These are phyloP conservation scores for Mormoops blainvillei DNA, from an alignment of 2,113 vertebrate species.

Conservation along the genomic window DNA sequence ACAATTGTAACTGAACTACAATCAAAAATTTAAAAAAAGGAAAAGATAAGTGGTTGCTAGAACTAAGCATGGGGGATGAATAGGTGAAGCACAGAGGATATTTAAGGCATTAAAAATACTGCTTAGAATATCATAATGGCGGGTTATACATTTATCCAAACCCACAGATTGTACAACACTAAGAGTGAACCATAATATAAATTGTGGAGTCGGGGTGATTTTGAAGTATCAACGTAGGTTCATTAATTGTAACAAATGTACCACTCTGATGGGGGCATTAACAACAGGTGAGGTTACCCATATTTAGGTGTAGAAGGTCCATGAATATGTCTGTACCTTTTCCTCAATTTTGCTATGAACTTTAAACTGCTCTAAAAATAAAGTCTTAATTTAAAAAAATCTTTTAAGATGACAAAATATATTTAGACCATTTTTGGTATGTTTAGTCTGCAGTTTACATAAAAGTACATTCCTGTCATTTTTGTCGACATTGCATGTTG, in stretches of 20 bases:
- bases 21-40: too few species aligned
- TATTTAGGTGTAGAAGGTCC: rapidly evolving
- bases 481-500: background rate
- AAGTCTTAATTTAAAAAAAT: background rate
- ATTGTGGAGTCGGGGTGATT: background rate
- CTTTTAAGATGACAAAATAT: background rate
- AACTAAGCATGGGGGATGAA: background rate
- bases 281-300: background rate
- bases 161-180: background rate
- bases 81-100: background rate
- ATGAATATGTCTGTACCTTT: background rate
- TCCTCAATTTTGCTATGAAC: background rate
- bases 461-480: background rate
- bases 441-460: background rate
- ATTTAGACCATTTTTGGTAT: background rate
- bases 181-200: background rate
- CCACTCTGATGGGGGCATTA: too few species aligned
- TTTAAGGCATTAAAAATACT: background rate
- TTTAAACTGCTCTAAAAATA: background rate
- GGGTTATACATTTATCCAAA: background rate
- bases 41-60: background rate
- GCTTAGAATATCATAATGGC: background rate
- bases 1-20: too few species aligned
- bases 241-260: background rate
- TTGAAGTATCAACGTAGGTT: background rate